A percentile compares a stretch with the other conserved stretches of the same genome.
Evolutionary conservation across 2,888 invertebrate genomes (phyloP).

Genomic region (Calameuta idolon): DNA sequence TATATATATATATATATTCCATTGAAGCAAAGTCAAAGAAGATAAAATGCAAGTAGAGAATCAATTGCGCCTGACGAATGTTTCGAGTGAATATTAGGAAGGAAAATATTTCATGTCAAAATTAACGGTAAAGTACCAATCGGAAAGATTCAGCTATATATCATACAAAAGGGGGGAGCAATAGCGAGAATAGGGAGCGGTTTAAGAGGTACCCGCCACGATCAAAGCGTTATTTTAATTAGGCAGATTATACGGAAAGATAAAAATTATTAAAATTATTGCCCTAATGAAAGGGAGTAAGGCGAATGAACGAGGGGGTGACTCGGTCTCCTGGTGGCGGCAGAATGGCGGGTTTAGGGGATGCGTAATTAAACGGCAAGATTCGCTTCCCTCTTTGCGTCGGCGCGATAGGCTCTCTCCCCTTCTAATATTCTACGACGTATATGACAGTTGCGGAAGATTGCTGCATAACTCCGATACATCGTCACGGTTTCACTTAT

Average conservation of each 20-base stretch:
- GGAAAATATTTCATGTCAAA: neutral
- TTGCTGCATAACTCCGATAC: constrained; percentile 23
- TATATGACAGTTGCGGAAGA: constrained; percentile 23
- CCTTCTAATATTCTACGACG: constrained; percentile 17
- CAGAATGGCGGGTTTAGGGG: constrained; percentile 30
- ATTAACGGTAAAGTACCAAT: neutral
- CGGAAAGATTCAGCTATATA: neutral
- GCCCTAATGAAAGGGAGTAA: constrained; percentile 66
- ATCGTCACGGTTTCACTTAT: constrained; percentile 20
- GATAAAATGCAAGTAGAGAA: neutral
- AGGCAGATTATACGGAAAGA: constrained; percentile 66
- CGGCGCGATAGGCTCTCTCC: neutral
- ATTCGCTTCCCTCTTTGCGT: constrained; percentile 37
- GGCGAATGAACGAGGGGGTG: constrained; percentile 40
- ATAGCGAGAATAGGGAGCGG: constrained; percentile 30
- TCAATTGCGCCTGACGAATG: neutral
- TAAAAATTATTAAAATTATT: constrained; percentile 68
- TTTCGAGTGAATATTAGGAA: neutral
- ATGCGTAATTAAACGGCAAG: constrained; percentile 65
- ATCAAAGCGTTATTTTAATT: constrained; percentile 67
- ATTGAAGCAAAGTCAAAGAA: neutral
- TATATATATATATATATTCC: constrained; percentile 5
- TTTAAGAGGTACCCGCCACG: constrained; percentile 50
- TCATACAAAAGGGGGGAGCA: neutral
- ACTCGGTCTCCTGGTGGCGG: neutral